Conservation (phyloP, 2,888 invertebrate genomes). For the Zygaena filipendulae region DNA sequence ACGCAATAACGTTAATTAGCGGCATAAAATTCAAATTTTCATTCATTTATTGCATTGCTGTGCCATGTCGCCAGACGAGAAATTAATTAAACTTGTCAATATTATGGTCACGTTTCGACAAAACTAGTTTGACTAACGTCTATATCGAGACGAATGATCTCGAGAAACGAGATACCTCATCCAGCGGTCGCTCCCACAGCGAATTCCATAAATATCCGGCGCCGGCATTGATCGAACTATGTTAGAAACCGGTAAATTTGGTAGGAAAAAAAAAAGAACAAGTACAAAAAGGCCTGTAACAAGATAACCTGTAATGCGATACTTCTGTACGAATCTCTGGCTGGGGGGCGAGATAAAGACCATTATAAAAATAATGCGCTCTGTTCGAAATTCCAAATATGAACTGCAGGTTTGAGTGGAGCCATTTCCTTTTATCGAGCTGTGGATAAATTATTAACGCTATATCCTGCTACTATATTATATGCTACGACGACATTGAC, state of each 20-base stretch:
- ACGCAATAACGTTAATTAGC: slow-evolving; percentile 47
- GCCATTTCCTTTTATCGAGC: too few relatives aligned
- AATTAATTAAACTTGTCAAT: slow-evolving; percentile 55
- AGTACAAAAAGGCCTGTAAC: slow-evolving; percentile 46
- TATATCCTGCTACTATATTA: too few relatives aligned
- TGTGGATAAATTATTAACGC: too few relatives aligned
- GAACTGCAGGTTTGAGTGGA: too few relatives aligned
- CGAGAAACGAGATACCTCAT: slow-evolving; percentile 49
- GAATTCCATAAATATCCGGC: slow-evolving; percentile 49
- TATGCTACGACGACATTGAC: too few relatives aligned
- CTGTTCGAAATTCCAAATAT: slow-evolving; percentile 56
- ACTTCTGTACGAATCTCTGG: slow-evolving; percentile 51
- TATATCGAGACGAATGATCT: slow-evolving; percentile 50
- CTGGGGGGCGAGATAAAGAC: slow-evolving; percentile 54
- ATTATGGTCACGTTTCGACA: slow-evolving; percentile 49
- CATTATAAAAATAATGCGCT: slow-evolving; percentile 37
- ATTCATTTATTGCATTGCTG: slow-evolving; percentile 25
- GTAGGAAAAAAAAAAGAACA: slow-evolving; percentile 31
- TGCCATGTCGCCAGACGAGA: slow-evolving; percentile 31
- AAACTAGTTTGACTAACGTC: slow-evolving; percentile 55
- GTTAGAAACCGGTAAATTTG: slow-evolving; percentile 41
- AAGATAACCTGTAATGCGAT: slow-evolving; percentile 61
- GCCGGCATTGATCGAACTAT: slow-evolving; percentile 26
- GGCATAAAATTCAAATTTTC: slow-evolving; percentile 43
- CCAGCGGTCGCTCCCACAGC: slow-evolving; percentile 40